phyloP scores from a whole-genome alignment of 1,140 invertebrate genomes.

The Dendroctonus valens region DNA sequence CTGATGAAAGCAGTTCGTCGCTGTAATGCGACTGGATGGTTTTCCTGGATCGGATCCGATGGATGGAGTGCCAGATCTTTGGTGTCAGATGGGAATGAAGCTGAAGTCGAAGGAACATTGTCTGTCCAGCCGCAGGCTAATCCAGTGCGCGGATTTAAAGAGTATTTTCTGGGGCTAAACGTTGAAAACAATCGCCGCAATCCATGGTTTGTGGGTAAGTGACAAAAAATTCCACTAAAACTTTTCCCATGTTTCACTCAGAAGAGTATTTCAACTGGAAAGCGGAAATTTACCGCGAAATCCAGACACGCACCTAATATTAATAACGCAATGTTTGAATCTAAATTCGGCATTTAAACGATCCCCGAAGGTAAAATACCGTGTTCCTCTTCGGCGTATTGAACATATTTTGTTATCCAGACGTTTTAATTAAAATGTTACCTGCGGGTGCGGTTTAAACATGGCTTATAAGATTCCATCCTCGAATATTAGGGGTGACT shows the following conservation, averaged over 20 bases:
- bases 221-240: background rate
- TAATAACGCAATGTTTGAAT: too few species aligned
- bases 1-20: conserved; percentile 88
- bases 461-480: background rate
- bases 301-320: too few species aligned
- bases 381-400: background rate
- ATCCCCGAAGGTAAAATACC: too few species aligned
- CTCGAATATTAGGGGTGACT: conserved; percentile 6
- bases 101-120: conserved; percentile 86
- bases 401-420: conserved; percentile 6
- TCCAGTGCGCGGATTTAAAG: conserved; percentile 80
- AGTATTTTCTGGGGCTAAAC: conserved; percentile 83
- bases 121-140: conserved; percentile 89
- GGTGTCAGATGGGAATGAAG: conserved; percentile 85
- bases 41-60: conserved; percentile 94
- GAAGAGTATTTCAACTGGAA: too few species aligned
- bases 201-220: conserved; percentile 88
- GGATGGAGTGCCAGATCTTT: conserved; percentile 86
- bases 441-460: background rate
- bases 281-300: too few species aligned
- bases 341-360: too few species aligned
- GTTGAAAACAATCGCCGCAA: conserved; percentile 85
- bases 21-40: conserved; percentile 82
- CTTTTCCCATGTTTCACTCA: background rate
- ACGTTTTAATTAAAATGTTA: conserved; percentile 10